Evolutionary conservation across 2,888 invertebrate genomes (phyloP), one percentile per base, ranked within the genome.

Genomic region (Thecophora atra): DNA sequence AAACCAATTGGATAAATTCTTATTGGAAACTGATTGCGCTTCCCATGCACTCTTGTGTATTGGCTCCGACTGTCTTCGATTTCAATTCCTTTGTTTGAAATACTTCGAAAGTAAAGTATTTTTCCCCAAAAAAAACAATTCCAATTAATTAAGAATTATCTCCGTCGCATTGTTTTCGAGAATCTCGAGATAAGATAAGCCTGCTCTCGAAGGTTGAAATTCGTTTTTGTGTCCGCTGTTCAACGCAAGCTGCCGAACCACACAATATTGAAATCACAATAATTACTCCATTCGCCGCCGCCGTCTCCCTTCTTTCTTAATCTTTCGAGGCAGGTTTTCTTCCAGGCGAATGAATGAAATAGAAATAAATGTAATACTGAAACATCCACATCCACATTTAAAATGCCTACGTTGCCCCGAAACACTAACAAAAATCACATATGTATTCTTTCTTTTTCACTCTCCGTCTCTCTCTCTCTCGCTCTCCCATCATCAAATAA

Each of bases 281-380:
- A 77, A 79, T 79, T 78, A 76, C 71, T 13, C 17, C 11, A 6
- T 11, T 42, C 42, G 37, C n/a, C n/a, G n/a, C n/a, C n/a, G 37
- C 37, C 37, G 6, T 37, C 37, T n/a, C n/a, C n/a, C n/a, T 8
- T 37, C 37, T 37, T 37, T 8, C 37, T 11, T 6, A 37, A 37
- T 6, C 37, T 37, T 37, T 37, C 37, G 7, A 37, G 37, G 11
- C 2, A 37, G 11, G 6, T 8, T 11, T 37, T 37, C 11, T n/a
- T n/a, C n/a, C n/a, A n/a, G 37, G 8, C 8, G 8, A 30, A 8
- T 8, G 1, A 11, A 37, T 37, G 37, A 52, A 74, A 76, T 76
- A 72, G 71, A 75, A 79, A 77, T 78, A 79, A 80, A 76, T 77
- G 76, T 77, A 79, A 77, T 77, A 77, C 77, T 78, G 77, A 77